Evolutionary conservation across 2,888 invertebrate species (phyloP), one percentile per base, ranked within the genome.

Genomic region (Bhutanitis thaidina): DNA sequence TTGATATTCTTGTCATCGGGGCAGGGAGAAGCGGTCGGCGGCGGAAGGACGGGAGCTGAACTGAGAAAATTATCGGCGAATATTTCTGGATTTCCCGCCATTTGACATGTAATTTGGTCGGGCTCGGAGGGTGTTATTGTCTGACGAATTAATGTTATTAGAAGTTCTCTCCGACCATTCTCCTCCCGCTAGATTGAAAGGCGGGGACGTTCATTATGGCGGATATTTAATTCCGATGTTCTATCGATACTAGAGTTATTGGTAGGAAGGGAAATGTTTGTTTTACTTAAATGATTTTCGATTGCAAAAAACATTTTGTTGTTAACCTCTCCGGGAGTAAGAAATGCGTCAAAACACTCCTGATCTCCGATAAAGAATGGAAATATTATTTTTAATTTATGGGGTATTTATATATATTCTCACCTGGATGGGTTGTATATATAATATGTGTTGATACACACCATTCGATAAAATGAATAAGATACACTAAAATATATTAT

Each of bases 1-100:
- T 87, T 78, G 82, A 85, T 84, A 83, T 83, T 81, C 79, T 76
- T 81, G 84, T 83, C 81, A 80, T 72, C 68, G 71, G 64, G 68
- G 53, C 48, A 46, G 54, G 49, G 38, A 53, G 46, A n/a, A 29
- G 55, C 48, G 48, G 45, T 47, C 44, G 48, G n/a, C 43, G 49
- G 52, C 44, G 46, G 52, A 44, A 44, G 9, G 55, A 35, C 51
- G 53, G 59, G 56, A 36, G 54, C 47, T 52, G 56, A 53, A 50
- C 52, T 57, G 61, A 58, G 61, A 58, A 69, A 71, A 69, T 68
- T 71, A 69, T 70, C 64, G 62, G 62, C 61, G 73, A 84, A 84
- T 81, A 83, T 84, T 85, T 81, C 78, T 78, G 82, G 76, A 83
- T 81, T 79, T 74, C 71, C 69, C 74, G 69, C 71, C 77, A 77